phyloP scores from a whole-genome alignment of 2,113 vertebrate genomes.

The Syngnathus floridae region DNA sequence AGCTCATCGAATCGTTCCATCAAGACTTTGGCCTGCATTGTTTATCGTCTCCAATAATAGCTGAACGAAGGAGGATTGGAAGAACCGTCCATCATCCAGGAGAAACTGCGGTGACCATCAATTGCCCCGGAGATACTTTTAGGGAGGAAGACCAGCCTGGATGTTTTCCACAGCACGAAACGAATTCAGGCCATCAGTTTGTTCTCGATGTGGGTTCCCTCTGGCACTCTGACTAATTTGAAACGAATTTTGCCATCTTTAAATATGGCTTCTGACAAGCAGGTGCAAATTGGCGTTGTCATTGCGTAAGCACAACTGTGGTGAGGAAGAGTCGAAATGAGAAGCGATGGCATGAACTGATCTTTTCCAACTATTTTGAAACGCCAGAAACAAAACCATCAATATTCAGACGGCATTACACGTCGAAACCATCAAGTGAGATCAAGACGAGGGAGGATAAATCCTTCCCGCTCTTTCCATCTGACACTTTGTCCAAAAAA shows the following conservation, averaged over 20 bases:
- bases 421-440: not conserved
- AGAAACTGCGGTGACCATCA: conserved; percentile 1
- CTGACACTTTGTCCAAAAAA: conserved; percentile 1
- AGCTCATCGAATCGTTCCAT: conserved; percentile 40
- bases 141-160: not conserved
- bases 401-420: not conserved
- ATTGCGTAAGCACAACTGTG: no score
- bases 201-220: no score
- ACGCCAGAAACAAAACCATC: not conserved
- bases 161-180: no score
- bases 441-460: not conserved
- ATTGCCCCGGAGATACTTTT: not conserved
- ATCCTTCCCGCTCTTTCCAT: not conserved
- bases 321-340: not conserved
- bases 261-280: no score
- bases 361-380: not conserved
- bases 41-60: conserved; percentile 46
- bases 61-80: conserved; percentile 3
- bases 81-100: conserved; percentile 7
- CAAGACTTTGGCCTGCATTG: conserved; percentile 32
- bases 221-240: no score
- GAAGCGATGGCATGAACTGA: not conserved
- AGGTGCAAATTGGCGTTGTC: no score
- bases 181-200: no score
- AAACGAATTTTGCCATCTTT: no score